Conservation (phyloP, 2,888 invertebrate genomes). For the Tuta absoluta region DNA sequence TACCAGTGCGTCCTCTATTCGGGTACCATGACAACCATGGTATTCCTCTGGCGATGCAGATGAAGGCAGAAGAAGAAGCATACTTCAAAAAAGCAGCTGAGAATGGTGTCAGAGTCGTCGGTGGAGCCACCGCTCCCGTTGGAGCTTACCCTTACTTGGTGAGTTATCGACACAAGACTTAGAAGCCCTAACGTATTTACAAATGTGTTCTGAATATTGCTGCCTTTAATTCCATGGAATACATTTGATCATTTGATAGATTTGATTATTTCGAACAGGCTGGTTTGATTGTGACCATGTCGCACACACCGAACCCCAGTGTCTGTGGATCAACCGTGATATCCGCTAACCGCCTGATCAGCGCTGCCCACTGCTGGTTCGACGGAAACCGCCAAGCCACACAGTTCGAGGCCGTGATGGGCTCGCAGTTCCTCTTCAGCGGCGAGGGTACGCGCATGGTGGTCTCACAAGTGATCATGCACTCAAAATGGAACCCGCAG, state of each 20-base stretch:
- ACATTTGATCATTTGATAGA: neutral
- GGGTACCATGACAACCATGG: constrained; percentile 9
- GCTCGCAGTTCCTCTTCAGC: constrained; percentile 44
- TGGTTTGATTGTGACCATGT: constrained; percentile 41
- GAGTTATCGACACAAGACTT: constrained; percentile 17
- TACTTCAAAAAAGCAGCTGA: neutral
- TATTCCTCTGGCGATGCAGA: constrained; percentile 5
- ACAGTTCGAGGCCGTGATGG: constrained; percentile 46
- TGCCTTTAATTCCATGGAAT: too few relatives aligned
- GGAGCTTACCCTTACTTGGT: constrained; percentile 19
- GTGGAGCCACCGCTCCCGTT: constrained; percentile 4
- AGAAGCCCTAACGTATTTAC: neutral
- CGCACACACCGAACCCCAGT: constrained; percentile 35
- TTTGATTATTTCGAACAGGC: constrained; percentile 34
- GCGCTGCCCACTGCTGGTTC: constrained; percentile 54
- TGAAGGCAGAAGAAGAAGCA: neutral
- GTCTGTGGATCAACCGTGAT: constrained; percentile 46
- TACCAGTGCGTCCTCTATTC: neutral
- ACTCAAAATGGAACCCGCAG: constrained; percentile 47
- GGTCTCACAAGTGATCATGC: constrained; percentile 48
- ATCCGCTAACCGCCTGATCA: constrained; percentile 42
- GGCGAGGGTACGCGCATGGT: constrained; percentile 48
- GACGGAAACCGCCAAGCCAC: constrained; percentile 43
- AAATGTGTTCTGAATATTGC: neutral
- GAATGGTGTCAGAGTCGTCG: constrained; percentile 1